A percentile compares a stretch with the other conserved stretches of the same genome.
phyloP scores from a whole-genome alignment of 2,113 vertebrate genomes.

The Tapirus terrestris region DNA sequence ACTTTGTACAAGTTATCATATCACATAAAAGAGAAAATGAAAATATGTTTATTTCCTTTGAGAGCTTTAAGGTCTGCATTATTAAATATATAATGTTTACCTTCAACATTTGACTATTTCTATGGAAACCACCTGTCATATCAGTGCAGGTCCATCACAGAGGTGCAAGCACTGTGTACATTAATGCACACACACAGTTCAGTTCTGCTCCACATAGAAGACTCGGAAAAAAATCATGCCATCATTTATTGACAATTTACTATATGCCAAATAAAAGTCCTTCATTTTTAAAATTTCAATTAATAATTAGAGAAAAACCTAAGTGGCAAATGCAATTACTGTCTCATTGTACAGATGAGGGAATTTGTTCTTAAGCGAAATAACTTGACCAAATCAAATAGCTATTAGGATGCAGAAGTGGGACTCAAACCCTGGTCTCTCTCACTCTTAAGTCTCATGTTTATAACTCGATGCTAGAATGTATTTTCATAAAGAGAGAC shows the following conservation, averaged over 20 bases:
- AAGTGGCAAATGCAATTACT: background rate
- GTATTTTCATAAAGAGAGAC: background rate
- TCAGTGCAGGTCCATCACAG: accelerated
- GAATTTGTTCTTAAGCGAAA: too few relatives aligned
- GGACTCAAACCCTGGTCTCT: background rate
- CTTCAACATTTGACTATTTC: background rate
- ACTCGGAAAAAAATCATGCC: background rate
- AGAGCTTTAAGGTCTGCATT: background rate
- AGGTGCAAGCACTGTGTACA: accelerated
- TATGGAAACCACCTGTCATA: background rate
- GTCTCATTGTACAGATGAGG: too few relatives aligned
- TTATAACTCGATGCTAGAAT: background rate
- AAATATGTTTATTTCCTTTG: background rate
- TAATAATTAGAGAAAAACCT: background rate
- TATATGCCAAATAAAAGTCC: background rate
- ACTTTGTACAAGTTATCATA: background rate
- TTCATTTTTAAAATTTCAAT: background rate
- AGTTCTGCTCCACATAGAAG: background rate
- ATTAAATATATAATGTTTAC: too few relatives aligned
- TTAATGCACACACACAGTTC: background rate
- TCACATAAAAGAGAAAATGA: background rate
- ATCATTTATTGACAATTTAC: background rate
- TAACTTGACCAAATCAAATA: too few relatives aligned
- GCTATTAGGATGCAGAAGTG: accelerated
- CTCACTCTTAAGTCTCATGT: background rate